A percentile compares a stretch with the other conserved stretches of the same genome.
phyloP scores from a whole-genome alignment of 2,113 vertebrate species.

The Tamias sibiricus region DNA sequence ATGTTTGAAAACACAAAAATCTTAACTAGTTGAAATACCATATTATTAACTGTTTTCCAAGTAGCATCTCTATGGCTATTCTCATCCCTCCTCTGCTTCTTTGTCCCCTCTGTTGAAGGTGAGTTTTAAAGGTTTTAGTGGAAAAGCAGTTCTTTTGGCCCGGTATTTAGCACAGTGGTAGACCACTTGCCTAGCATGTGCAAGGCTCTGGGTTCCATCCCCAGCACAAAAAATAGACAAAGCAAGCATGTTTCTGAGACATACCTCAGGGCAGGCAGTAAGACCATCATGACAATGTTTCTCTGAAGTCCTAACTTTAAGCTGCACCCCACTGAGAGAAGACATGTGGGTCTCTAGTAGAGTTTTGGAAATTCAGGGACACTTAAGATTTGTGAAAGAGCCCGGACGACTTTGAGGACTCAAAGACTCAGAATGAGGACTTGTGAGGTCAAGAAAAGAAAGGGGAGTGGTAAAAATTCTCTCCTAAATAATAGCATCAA shows the following conservation, averaged over 20 bases:
- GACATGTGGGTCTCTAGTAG: background rate
- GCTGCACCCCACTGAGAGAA: background rate
- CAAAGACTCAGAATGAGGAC: background rate
- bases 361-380: background rate
- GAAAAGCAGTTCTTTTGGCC: background rate
- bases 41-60: background rate
- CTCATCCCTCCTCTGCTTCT: background rate
- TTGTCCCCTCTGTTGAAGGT: background rate
- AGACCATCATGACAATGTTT: background rate
- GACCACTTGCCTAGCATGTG: background rate
- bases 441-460: slow-evolving; percentile 3
- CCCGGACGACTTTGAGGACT: background rate
- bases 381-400: background rate
- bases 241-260: background rate
- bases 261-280: background rate
- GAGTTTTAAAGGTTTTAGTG: background rate
- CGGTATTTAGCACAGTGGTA: background rate
- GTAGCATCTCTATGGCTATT: background rate
- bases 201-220: background rate
- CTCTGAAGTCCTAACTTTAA: background rate
- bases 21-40: slow-evolving; percentile 27
- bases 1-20: slow-evolving; percentile 38
- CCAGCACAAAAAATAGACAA: background rate
- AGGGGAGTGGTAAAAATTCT: background rate
- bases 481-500: background rate